Percentiles rank a stretch among this genome's conserved stretches.
These are phyloP conservation scores for Tachina lurida DNA, from an alignment of 2,888 invertebrate genomes.

Conservation along the genomic window DNA sequence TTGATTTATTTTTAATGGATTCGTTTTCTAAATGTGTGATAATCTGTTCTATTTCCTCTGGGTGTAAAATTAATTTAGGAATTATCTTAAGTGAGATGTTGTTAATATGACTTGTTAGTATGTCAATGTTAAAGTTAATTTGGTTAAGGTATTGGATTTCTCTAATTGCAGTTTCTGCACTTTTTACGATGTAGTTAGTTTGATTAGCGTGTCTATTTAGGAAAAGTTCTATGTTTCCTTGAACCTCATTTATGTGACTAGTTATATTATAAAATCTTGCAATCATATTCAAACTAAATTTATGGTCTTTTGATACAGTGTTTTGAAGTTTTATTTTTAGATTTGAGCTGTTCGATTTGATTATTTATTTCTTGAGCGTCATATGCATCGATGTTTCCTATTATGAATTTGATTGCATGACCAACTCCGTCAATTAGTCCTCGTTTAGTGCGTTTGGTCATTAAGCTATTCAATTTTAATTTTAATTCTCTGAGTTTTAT, in stretches of 20 bases:
- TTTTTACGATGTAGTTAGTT: too few species aligned
- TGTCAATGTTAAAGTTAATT: too few species aligned
- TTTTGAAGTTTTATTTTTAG: slow-evolving; percentile 13
- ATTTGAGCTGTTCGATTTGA: slow-evolving; percentile 37
- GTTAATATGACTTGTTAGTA: too few species aligned
- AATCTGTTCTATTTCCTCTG: slow-evolving; percentile 62
- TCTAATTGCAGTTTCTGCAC: too few species aligned
- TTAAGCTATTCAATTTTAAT: slow-evolving; percentile 10
- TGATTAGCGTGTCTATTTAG: too few species aligned
- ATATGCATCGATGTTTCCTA: neutral
- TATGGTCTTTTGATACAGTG: slow-evolving; percentile 31
- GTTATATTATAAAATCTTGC: slow-evolving; percentile 25
- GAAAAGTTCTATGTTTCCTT: neutral
- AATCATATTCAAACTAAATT: slow-evolving; percentile 39
- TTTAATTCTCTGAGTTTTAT: slow-evolving; percentile 51
- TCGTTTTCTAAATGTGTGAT: slow-evolving; percentile 37
- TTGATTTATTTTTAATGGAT: slow-evolving; percentile 52
- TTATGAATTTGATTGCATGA: neutral
- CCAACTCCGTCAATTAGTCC: neutral
- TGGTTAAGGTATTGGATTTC: too few species aligned
- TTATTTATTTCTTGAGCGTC: slow-evolving; percentile 22
- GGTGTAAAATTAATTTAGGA: slow-evolving; percentile 63
- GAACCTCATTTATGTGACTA: neutral
- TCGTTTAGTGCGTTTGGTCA: neutral
- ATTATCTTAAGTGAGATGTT: slow-evolving; percentile 67